Percentiles rank a stretch among this genome's conserved stretches.
Evolutionary conservation across 2,113 vertebrate genomes (phyloP).

Genomic region (Jacana jacana): DNA sequence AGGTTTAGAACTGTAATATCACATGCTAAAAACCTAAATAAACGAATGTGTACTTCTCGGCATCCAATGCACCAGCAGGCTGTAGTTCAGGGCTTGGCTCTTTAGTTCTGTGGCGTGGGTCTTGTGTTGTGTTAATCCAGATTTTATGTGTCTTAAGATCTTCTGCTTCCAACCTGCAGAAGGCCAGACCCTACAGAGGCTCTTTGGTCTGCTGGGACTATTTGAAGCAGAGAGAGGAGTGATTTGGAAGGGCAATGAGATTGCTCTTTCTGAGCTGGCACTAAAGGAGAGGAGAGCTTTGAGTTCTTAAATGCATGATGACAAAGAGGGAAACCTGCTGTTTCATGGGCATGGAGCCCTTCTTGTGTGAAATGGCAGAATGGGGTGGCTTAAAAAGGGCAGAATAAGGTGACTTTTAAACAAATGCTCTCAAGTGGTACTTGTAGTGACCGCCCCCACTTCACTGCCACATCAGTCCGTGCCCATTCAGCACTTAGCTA

Average conservation of each 20-base stretch:
- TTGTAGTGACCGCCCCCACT: background rate
- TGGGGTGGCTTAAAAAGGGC: background rate
- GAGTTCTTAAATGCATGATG: background rate
- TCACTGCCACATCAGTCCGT: accelerated
- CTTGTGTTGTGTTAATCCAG: background rate
- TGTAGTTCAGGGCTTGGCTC: background rate
- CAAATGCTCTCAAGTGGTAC: background rate
- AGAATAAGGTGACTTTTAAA: background rate
- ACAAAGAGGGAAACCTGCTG: background rate
- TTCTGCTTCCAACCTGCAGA: background rate
- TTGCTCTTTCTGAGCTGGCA: background rate
- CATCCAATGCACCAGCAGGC: background rate
- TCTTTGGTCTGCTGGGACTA: background rate
- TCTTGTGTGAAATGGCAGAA: background rate
- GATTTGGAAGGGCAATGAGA: background rate
- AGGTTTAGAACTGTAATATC: background rate
- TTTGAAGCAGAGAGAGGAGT: background rate
- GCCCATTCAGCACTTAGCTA: background rate
- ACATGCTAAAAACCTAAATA: background rate
- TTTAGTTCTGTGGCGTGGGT: accelerated
- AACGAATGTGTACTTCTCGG: background rate
- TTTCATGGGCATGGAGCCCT: background rate
- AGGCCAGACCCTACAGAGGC: background rate
- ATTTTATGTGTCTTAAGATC: background rate
- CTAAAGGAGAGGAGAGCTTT: background rate